Evolutionary conservation across 2,888 invertebrate genomes (phyloP).

Genomic region (Pilophorus perplexus): DNA sequence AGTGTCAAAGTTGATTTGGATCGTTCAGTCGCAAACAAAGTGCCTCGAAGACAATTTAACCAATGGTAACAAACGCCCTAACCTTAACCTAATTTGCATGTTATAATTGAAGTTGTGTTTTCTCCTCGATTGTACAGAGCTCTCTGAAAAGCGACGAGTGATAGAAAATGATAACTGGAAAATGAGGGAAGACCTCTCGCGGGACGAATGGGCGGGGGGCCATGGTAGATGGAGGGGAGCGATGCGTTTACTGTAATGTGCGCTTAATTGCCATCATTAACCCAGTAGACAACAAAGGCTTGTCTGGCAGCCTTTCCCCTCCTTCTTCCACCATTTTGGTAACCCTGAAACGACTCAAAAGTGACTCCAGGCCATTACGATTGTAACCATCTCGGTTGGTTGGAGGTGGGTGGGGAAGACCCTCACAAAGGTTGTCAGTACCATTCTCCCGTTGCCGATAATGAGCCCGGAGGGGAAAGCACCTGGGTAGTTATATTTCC

Average conservation of each 20-base stretch:
- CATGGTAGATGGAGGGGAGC: background rate
- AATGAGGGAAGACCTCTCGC: background rate
- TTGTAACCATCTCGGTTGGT: no score
- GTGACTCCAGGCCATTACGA: no score
- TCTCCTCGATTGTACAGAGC: constrained; percentile 12
- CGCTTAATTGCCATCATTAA: constrained; percentile 15
- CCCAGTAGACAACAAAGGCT: constrained; percentile 16
- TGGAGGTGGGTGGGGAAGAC: background rate
- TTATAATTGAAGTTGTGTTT: constrained; percentile 31
- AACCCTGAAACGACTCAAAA: background rate
- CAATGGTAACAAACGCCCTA: no score
- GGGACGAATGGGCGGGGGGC: background rate
- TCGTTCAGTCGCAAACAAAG: no score
- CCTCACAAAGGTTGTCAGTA: constrained; percentile 1
- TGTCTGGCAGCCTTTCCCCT: no score
- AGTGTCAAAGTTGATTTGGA: no score
- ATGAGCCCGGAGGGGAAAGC: background rate
- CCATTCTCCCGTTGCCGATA: background rate
- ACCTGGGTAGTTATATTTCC: no score
- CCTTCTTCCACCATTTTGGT: constrained; percentile 5
- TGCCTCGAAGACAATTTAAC: no score
- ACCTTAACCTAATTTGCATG: constrained; percentile 30
- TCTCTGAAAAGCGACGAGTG: constrained; percentile 7
- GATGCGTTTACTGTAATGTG: background rate
- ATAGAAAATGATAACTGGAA: constrained; percentile 30